Conservation (phyloP, 2,113 vertebrate genomes). For the Neopipo cinnamomea region DNA sequence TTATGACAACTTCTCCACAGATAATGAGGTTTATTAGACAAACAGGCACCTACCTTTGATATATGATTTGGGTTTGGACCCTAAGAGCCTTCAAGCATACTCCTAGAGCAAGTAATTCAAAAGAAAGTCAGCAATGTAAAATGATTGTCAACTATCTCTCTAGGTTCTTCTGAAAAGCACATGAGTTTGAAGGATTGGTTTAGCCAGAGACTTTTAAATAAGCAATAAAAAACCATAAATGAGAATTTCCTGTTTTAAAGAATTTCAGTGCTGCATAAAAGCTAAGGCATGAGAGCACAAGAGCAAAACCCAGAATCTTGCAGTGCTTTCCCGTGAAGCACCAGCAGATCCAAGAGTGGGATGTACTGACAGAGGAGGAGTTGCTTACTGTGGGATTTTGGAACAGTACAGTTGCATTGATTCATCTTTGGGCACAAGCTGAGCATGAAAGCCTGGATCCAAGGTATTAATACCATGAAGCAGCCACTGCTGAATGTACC, state of each 20-base stretch:
- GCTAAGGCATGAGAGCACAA: background rate
- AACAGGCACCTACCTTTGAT: background rate
- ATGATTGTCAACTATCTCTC: background rate
- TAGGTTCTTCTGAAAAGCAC: background rate
- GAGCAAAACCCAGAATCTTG: background rate
- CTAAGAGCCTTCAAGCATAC: background rate
- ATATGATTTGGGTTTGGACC: background rate
- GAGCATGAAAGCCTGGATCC: background rate
- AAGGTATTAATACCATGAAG: background rate
- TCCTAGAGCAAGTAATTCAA: background rate
- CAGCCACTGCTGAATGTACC: background rate
- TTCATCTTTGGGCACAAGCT: background rate
- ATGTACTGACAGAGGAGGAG: rapidly evolving
- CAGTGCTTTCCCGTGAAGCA: background rate
- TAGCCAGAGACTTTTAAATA: background rate
- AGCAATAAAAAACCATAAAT: background rate
- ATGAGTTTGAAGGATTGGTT: background rate
- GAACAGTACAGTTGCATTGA: background rate
- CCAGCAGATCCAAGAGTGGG: background rate
- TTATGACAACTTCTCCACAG: background rate
- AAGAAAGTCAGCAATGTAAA: background rate
- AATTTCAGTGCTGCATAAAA: background rate
- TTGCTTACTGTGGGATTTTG: background rate
- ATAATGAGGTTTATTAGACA: background rate
- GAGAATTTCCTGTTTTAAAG: background rate